Evolutionary conservation across 1,140 invertebrate genomes (phyloP), one percentile per base, ranked within the genome.

Genomic region (Cyphomyrmex costatus): DNA sequence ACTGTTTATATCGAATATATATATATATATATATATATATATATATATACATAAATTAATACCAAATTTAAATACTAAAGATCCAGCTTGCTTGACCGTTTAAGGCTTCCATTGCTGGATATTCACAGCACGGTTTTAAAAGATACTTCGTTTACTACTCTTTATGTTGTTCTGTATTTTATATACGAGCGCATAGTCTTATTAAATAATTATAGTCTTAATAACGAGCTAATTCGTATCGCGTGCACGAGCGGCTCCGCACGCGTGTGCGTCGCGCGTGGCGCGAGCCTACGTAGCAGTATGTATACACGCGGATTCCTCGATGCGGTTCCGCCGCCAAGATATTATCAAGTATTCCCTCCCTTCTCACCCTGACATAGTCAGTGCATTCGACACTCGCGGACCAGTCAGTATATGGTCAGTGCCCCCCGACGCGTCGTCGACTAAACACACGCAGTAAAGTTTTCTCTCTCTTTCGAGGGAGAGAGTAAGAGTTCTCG

Each of bases 361-460:
- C 80, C 61, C 53, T 53, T 49, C 46, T 33, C n/a, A 27, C 30
- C 24, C 76, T 71, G 19, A 16, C 60, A 83, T 85, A 90, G 80
- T 86, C 80, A 89, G 84, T 91, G 70, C 85, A 88, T 88, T 86
- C 87, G 86, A 91, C 65, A 86, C 78, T 88, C 63, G 63, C 85
- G 8, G 74, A 85, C 42, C 78, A 85, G 90, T 91, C 68, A 83
- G 36, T 42, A 84, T 66, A 73, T 91, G 87, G 90, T 88, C 90
- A 91, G 90, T 91, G 88, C 80, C 88, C 90, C 73, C 79, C 83
- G 46, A 87, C 61, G 58, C 86, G 61, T 36, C 61, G 49, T 83
- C 68, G 86, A 88, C 56, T 85, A 78, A 30, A 61, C 85, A 58
- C 42, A 61, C n/a, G 56, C 36, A 7, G 8, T 60, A 77, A 30